phyloP scores from a whole-genome alignment of 1,140 invertebrate species.

The Nephotettix cincticeps region DNA sequence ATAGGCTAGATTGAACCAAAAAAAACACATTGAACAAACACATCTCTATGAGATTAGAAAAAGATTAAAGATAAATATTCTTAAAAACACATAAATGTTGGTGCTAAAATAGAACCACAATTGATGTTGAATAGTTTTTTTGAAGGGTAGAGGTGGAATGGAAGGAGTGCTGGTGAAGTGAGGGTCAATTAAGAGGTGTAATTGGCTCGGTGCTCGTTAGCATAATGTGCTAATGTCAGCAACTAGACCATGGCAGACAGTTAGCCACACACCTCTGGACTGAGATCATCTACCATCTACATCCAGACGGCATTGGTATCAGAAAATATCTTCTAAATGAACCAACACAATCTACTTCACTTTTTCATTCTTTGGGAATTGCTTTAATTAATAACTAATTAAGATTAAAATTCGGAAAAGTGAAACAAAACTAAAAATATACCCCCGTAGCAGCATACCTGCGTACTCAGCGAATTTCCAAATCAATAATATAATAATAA shows the following conservation, averaged over 20 bases:
- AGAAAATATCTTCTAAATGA: neutral
- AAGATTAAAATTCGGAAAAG: no score
- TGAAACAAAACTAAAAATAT: no score
- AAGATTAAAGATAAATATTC: no score
- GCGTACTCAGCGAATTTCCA: no score
- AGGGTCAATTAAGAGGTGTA: constrained; percentile 2
- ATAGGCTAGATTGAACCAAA: no score
- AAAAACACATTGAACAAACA: no score
- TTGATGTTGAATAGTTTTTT: no score
- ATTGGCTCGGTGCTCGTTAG: constrained; percentile 4
- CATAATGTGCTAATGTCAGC: constrained; percentile 19
- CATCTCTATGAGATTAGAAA: no score
- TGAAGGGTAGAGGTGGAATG: neutral
- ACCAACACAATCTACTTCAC: neutral
- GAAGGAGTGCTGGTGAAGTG: neutral
- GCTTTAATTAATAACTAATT: neutral
- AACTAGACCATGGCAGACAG: constrained; percentile 15
- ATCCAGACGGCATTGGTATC: neutral
- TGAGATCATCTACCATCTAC: neutral
- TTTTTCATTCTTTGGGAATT: neutral
- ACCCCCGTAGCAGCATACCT: no score
- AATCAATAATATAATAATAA: no score
- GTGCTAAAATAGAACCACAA: no score
- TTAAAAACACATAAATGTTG: no score
- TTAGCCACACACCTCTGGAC: neutral